phyloP scores from a whole-genome alignment of 2,797 vertebrate genomes.

The Syndactyla subalaris region DNA sequence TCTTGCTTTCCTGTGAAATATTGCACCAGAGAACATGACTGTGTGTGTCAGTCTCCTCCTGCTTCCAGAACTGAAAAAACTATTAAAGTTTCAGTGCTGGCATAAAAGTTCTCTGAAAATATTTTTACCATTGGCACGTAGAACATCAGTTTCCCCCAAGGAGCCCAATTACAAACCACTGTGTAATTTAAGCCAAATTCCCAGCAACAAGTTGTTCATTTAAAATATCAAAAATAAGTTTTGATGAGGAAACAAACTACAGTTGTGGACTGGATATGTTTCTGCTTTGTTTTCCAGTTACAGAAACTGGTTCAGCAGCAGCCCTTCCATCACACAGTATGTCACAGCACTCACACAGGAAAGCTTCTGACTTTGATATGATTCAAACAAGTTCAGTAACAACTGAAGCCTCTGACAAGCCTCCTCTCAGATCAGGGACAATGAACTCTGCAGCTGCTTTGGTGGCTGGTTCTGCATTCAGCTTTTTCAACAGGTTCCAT shows the following conservation, averaged over 20 bases:
- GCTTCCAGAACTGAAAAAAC: background rate
- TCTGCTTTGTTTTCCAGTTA: background rate
- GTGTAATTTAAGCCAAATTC: background rate
- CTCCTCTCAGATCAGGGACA: background rate
- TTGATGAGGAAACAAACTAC: background rate
- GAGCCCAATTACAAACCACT: background rate
- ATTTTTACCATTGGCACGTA: background rate
- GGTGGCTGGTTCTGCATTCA: background rate
- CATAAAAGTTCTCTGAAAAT: background rate
- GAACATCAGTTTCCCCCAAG: background rate
- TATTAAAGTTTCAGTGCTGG: background rate
- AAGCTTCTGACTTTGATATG: background rate
- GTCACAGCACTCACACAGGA: background rate
- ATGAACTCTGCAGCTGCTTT: conserved; percentile 16
- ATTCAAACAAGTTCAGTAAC: background rate
- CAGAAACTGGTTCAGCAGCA: background rate
- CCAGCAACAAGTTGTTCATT: background rate
- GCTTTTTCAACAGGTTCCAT: background rate
- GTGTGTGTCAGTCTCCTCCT: background rate
- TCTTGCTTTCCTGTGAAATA: background rate
- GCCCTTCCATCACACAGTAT: background rate
- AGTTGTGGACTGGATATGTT: background rate
- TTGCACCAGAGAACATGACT: background rate
- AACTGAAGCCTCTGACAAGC: background rate
- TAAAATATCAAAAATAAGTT: background rate